Conservation (phyloP, 2,888 invertebrate genomes). For the Eupithecia insigniata region DNA sequence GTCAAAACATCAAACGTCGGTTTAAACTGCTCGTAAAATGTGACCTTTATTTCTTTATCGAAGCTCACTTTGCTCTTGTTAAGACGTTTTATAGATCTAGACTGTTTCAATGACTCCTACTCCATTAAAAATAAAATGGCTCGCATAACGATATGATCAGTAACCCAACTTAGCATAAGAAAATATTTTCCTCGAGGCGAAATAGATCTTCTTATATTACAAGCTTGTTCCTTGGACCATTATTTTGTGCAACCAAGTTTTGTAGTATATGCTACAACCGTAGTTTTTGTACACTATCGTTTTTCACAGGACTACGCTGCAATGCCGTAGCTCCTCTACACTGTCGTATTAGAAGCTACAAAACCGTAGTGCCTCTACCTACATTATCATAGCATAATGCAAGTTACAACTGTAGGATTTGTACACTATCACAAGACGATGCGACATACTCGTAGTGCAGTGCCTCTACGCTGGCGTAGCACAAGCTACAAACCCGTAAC, state of each 20-base stretch:
- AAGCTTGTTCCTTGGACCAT: too few species aligned
- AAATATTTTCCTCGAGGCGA: too few species aligned
- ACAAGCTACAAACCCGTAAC: neutral
- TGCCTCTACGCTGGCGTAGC: neutral
- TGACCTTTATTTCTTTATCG: neutral
- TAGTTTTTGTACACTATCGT: neutral
- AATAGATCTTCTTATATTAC: too few species aligned
- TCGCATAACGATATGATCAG: too few species aligned
- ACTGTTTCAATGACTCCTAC: neutral
- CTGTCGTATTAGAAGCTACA: neutral
- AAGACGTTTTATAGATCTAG: conserved; percentile 1
- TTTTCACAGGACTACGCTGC: neutral
- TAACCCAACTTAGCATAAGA: too few species aligned
- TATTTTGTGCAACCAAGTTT: too few species aligned
- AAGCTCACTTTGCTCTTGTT: neutral
- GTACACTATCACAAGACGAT: neutral
- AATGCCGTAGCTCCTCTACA: neutral
- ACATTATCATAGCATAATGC: too few species aligned
- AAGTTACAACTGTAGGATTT: neutral
- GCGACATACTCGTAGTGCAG: neutral
- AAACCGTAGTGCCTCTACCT: neutral
- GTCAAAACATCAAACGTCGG: neutral
- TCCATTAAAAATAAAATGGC: neutral
- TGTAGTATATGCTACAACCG: neutral
- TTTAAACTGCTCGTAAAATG: neutral